Evolutionary conservation across 1,140 invertebrate genomes (phyloP).

Genomic region (Campoletis sonorensis): DNA sequence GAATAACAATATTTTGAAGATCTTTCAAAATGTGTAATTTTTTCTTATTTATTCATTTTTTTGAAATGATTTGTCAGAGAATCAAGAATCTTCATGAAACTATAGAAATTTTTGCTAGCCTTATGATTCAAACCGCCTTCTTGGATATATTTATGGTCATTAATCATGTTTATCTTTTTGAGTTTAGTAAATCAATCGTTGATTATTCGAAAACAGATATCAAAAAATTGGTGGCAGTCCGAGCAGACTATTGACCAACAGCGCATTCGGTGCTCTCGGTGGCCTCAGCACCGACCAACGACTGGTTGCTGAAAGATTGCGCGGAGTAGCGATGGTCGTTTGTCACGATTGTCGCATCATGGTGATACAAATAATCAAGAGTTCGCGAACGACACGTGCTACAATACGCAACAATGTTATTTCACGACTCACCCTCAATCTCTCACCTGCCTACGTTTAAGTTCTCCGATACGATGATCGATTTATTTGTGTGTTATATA

Average conservation of each 20-base stretch:
- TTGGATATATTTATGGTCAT: too few species aligned
- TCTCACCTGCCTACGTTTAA: slow-evolving; percentile 85
- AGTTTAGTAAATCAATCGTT: too few species aligned
- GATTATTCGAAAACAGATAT: slow-evolving; percentile 49
- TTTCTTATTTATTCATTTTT: too few species aligned
- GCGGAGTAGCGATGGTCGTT: slow-evolving; percentile 90
- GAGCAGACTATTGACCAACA: slow-evolving; percentile 64
- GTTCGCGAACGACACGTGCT: slow-evolving; percentile 86
- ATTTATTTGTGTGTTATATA: not conserved
- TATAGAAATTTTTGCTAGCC: too few species aligned
- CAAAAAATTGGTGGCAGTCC: slow-evolving; percentile 64
- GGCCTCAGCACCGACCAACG: slow-evolving; percentile 63
- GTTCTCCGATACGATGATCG: slow-evolving; percentile 4
- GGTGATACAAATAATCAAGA: slow-evolving; percentile 94
- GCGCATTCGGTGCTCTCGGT: slow-evolving; percentile 62
- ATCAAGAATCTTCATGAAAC: too few species aligned
- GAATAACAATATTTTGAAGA: too few species aligned
- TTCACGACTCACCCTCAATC: slow-evolving; percentile 87
- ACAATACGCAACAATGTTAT: slow-evolving; percentile 88
- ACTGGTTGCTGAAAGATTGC: slow-evolving; percentile 79
- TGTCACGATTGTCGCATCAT: slow-evolving; percentile 96
- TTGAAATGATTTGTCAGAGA: too few species aligned
- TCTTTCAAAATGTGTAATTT: too few species aligned
- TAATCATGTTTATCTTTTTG: too few species aligned
- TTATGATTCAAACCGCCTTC: too few species aligned